Base-by-base conservation (phyloP, 1,140 invertebrate genomes). In the Neotoxoptera formosana region DNA sequence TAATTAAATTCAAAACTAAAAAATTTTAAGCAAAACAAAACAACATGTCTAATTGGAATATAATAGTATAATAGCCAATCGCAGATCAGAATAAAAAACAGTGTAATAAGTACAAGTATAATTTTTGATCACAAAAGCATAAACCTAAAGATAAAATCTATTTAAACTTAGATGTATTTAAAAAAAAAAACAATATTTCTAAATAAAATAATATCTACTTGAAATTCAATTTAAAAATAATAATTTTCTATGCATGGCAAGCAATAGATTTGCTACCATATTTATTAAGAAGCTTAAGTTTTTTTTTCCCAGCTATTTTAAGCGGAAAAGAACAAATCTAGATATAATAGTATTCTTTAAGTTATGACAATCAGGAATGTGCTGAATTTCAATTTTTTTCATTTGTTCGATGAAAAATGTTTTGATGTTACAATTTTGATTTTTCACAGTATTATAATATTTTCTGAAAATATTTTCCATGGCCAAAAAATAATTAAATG, bases 291-390 rank as follows among this genome's bases (percentile, higher is more conserved):
- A 86, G 20, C 41, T 86, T 86, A 45, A 9, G 20, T n/a, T 23
- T 86, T 86, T 86, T 86, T 30, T 86, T 86, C 11, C 41, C 83
- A 17, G 83, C 20, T 11, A 90, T 90, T 53, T 90, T 30, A 90
- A 60, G 30, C 48, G 88, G 25, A 90, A 90, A 23, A 60, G 2
- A 34, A 90, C 30, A 90, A 90, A 90, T 23, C 88, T 34, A 53
- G 2, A 23, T 4, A 90, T 90, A 11, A 90, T 90, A 53, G 3
- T 90, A 56, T 90, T 30, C 30, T 90, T 90, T 23, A 90, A 23
- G 30, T 90, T 60, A 90, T 90, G 88, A 7, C 88, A 90, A 53
- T 90, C 48, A 56, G 56, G 88, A 90, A 90, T 90, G 56, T 90
- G 48, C 3, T 56, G 17, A 90, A 56, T n/a, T 30, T 90, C 48